Conservation (phyloP, 2,888 invertebrate species). For the Zootermopsis nevadensis region DNA sequence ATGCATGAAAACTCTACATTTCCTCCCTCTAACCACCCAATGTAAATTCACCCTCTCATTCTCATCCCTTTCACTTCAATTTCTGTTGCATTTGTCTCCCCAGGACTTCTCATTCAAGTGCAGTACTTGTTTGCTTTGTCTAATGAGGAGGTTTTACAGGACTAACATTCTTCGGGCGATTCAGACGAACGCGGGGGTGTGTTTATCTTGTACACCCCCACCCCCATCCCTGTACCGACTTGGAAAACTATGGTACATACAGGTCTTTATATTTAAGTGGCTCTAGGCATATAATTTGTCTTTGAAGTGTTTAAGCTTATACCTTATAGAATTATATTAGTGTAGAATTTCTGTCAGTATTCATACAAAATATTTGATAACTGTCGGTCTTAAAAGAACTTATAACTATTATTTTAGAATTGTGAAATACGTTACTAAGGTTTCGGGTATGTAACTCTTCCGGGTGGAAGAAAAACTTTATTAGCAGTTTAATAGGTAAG, state of each 20-base stretch:
- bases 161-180: neutral
- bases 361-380: no score
- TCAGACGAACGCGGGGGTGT: neutral
- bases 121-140: slow-evolving; percentile 42
- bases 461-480: no score
- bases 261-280: neutral
- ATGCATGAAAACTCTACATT: slow-evolving; percentile 51
- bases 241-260: neutral
- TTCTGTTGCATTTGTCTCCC: neutral
- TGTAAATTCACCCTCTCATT: neutral
- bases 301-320: no score
- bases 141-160: slow-evolving; percentile 41
- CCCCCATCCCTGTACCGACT: neutral
- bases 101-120: slow-evolving; percentile 12
- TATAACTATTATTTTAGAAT: no score
- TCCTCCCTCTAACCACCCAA: slow-evolving; percentile 17
- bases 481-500: no score
- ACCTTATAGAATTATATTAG: no score
- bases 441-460: no score
- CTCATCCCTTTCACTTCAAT: no score
- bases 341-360: no score
- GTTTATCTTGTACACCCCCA: neutral
- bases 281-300: neutral
- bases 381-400: no score
- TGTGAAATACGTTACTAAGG: no score